phyloP scores from a whole-genome alignment of 2,113 vertebrate species.

The Coryphaenoides rupestris region DNA sequence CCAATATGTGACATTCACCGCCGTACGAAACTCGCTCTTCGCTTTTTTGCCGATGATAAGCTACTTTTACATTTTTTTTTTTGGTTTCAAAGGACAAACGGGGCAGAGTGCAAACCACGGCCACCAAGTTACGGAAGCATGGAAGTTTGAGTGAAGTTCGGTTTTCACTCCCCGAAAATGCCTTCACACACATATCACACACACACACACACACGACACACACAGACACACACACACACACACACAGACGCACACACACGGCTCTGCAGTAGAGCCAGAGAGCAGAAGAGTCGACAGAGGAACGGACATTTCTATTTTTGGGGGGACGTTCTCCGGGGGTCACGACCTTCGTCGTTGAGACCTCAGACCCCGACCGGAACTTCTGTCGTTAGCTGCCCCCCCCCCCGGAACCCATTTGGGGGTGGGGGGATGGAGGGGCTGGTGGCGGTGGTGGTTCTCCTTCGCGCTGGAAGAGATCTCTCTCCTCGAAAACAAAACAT shows the following conservation, averaged over 20 bases:
- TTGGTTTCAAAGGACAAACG: too few relatives aligned
- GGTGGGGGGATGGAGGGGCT: conserved; percentile 6
- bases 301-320: conserved; percentile 12
- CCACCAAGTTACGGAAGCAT: too few relatives aligned
- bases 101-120: too few relatives aligned
- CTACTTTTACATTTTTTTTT: too few relatives aligned
- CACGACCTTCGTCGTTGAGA: conserved; percentile 2
- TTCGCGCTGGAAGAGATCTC: not conserved
- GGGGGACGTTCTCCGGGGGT: not conserved
- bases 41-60: too few relatives aligned
- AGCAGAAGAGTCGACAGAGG: conserved; percentile 14
- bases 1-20: too few relatives aligned
- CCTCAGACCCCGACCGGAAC: conserved; percentile 26
- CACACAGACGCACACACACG: conserved; percentile 14
- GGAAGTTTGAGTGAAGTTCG: too few relatives aligned
- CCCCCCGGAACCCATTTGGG: conserved; percentile 29
- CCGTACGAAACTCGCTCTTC: too few relatives aligned
- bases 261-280: conserved; percentile 13
- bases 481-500: conserved; percentile 6
- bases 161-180: conserved; percentile 21
- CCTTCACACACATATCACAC: conserved; percentile 39
- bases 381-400: conserved; percentile 30
- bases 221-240: conserved; percentile 4
- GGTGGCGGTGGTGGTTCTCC: not conserved
- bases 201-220: conserved; percentile 13